Conservation (phyloP, 2,888 invertebrate genomes). For the Scrobipalpa atriplicella region DNA sequence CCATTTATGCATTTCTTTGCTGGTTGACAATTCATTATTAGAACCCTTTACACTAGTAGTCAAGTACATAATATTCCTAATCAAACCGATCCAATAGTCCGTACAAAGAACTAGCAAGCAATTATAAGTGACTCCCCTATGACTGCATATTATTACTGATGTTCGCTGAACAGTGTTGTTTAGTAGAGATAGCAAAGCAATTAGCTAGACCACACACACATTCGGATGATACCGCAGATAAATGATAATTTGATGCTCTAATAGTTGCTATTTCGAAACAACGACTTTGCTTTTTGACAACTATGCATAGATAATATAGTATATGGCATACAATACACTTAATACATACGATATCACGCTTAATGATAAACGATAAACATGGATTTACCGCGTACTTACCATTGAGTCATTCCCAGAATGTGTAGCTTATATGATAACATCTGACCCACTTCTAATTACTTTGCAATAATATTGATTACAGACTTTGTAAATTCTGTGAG, state of each 20-base stretch:
- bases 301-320: no score
- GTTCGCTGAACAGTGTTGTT: constrained; percentile 4
- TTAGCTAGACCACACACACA: neutral
- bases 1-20: neutral
- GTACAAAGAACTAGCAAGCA: constrained; percentile 1
- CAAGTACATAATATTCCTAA: neutral
- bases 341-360: neutral
- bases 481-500: no score
- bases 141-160: constrained; percentile 4
- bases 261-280: no score
- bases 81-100: neutral
- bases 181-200: constrained; percentile 1
- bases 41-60: neutral
- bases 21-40: neutral
- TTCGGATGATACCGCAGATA: neutral
- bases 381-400: constrained; percentile 7
- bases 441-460: neutral
- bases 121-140: neutral
- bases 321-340: no score
- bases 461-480: neutral
- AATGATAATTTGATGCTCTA: no score
- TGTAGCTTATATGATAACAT: constrained; percentile 1
- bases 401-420: neutral
- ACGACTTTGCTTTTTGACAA: no score
- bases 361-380: constrained; percentile 1